phyloP scores from a whole-genome alignment of 30 jellyfish, hydroid and myxozoan genomes.

The Cassiopea andromeda region DNA sequence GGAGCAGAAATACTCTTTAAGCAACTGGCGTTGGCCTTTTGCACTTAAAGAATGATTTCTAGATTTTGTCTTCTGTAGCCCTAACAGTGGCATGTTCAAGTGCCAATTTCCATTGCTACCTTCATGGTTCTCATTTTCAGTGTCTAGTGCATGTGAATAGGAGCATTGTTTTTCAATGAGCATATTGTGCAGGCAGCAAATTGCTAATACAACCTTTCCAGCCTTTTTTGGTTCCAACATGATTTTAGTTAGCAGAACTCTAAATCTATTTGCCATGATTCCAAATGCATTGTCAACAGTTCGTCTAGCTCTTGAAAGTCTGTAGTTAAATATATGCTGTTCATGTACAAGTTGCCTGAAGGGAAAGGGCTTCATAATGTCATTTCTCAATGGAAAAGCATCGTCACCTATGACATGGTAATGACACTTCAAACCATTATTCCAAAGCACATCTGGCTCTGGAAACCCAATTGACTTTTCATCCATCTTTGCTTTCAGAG shows the following conservation, averaged over 20 bases:
- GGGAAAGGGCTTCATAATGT: constrained; percentile 42
- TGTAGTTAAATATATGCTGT: constrained; percentile 37
- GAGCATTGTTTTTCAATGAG: constrained; percentile 26
- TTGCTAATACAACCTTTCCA: constrained; percentile 14
- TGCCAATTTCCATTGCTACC: constrained; percentile 29
- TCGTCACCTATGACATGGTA: constrained; percentile 59
- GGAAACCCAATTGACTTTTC: constrained; percentile 25
- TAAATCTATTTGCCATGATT: constrained; percentile 31
- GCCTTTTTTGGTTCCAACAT: constrained; percentile 31
- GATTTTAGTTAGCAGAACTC: constrained; percentile 39
- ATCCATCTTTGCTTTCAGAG: constrained; percentile 29
- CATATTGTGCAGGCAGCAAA: constrained; percentile 55
- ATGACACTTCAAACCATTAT: constrained; percentile 10
- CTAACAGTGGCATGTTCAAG: background rate
- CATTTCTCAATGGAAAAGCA: constrained; percentile 60
- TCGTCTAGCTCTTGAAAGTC: constrained; percentile 57
- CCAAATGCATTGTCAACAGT: constrained; percentile 53
- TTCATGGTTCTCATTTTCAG: constrained; percentile 23
- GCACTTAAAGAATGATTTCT: constrained; percentile 27
- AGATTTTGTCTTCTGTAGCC: constrained; percentile 29
- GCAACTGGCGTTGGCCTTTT: constrained; percentile 27
- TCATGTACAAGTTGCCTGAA: constrained; percentile 38
- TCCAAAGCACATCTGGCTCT: constrained; percentile 19
- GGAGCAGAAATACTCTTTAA: constrained; percentile 19
- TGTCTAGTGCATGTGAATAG: constrained; percentile 10